phyloP scores from a whole-genome alignment of 2,888 invertebrate species.

The Megalurothrips usitatus region DNA sequence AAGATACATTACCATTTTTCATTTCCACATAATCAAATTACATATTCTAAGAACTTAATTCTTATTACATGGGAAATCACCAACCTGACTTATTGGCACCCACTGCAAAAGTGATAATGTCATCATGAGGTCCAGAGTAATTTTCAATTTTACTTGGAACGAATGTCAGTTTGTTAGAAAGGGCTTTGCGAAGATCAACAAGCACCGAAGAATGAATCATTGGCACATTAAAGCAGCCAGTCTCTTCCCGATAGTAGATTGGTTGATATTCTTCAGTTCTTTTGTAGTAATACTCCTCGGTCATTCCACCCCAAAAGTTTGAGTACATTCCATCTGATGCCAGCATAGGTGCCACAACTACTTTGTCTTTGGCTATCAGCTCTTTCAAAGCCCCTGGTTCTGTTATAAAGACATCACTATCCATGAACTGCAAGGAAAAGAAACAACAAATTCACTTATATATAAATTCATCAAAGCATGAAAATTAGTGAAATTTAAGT shows the following conservation, averaged over 20 bases:
- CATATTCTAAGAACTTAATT: neutral
- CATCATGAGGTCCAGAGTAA: slow-evolving; percentile 80
- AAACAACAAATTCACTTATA: slow-evolving; percentile 30
- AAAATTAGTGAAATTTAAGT: slow-evolving; percentile 29
- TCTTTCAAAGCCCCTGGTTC: slow-evolving; percentile 58
- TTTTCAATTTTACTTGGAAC: slow-evolving; percentile 55
- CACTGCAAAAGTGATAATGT: slow-evolving; percentile 87
- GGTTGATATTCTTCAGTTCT: slow-evolving; percentile 80
- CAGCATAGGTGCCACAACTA: slow-evolving; percentile 79
- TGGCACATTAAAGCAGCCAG: slow-evolving; percentile 78
- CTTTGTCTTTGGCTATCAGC: slow-evolving; percentile 58
- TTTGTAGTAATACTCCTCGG: slow-evolving; percentile 73
- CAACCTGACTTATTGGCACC: slow-evolving; percentile 66
- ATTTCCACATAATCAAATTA: too few relatives aligned
- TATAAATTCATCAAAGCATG: slow-evolving; percentile 28
- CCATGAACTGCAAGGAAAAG: slow-evolving; percentile 63
- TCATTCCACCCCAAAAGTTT: slow-evolving; percentile 96
- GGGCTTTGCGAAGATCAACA: slow-evolving; percentile 60
- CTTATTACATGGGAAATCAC: slow-evolving; percentile 29
- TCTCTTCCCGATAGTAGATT: slow-evolving; percentile 63
- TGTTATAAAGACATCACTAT: slow-evolving; percentile 78
- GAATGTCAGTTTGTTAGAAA: slow-evolving; percentile 68
- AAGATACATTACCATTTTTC: slow-evolving; percentile 34
- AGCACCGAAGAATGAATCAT: slow-evolving; percentile 89
- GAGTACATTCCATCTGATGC: slow-evolving; percentile 82